These are phyloP conservation scores for Laspeyria flexula DNA, from an alignment of 2,888 invertebrate genomes.

Conservation along the genomic window DNA sequence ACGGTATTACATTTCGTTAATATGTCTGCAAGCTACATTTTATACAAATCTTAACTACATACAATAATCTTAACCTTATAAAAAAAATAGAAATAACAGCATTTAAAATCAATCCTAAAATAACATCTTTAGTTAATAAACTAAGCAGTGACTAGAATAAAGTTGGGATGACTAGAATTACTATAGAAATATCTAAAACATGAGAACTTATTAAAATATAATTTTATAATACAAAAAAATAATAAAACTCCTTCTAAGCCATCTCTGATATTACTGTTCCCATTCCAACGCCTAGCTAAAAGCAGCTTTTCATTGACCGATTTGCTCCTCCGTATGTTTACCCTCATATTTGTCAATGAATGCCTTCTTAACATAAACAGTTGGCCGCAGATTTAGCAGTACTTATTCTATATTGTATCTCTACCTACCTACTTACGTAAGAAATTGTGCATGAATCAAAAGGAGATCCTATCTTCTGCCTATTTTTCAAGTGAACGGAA, in stretches of 20 bases:
- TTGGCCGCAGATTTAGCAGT: constrained; percentile 58
- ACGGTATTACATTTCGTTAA: constrained; percentile 23
- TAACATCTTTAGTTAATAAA: constrained; percentile 16
- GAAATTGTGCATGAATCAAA: constrained; percentile 79
- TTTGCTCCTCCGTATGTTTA: neutral
- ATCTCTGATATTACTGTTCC: constrained; percentile 18
- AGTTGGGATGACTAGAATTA: constrained; percentile 10
- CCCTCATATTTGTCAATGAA: neutral
- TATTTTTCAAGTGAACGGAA: constrained; percentile 41
- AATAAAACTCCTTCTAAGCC: constrained; percentile 8
- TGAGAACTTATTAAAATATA: no score
- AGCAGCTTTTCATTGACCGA: neutral
- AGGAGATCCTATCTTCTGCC: constrained; percentile 35
- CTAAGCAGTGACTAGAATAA: constrained; percentile 11
- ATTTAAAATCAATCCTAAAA: constrained; percentile 20
- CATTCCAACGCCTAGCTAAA: constrained; percentile 11
- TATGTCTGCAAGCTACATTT: constrained; percentile 30
- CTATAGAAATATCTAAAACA: constrained; percentile 2
- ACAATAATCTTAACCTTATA: constrained; percentile 32
- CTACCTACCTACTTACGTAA: constrained; percentile 77
- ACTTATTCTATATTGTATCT: constrained; percentile 64
- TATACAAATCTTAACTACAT: constrained; percentile 37
- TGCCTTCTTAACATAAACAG: constrained; percentile 27
- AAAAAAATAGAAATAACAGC: constrained; percentile 30
- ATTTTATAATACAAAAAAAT: constrained; percentile 36